phyloP scores from a whole-genome alignment of 2,888 invertebrate genomes.

The Trilocha varians region DNA sequence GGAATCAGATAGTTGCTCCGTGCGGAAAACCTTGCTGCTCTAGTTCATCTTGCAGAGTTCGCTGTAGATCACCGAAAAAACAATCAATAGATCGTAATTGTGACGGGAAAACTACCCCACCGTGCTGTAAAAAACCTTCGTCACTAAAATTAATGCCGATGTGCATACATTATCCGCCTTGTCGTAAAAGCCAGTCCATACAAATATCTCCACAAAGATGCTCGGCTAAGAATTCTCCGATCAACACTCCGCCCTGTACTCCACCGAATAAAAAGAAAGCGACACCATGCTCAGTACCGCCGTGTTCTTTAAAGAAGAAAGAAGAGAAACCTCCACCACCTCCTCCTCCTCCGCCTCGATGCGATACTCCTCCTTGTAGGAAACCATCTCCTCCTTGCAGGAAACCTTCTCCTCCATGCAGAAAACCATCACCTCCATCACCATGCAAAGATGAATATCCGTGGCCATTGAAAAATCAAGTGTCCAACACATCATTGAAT shows the following conservation, averaged over 20 bases:
- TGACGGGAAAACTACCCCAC: no score
- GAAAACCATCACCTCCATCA: slow-evolving; percentile 7
- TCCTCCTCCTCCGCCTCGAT: background rate
- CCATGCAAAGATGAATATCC: slow-evolving; percentile 1
- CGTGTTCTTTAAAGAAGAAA: background rate
- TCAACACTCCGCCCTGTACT: background rate
- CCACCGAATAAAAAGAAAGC: slow-evolving; percentile 6
- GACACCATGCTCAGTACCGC: slow-evolving; percentile 4
- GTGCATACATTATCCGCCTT: slow-evolving; percentile 6
- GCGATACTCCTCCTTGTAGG: slow-evolving; percentile 5
- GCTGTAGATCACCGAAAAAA: background rate
- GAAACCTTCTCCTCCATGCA: slow-evolving; percentile 7
- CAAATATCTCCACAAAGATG: slow-evolving; percentile 3
- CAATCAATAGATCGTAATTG: no score
- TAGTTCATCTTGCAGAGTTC: background rate
- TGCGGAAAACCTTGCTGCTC: background rate
- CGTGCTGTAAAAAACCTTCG: slow-evolving; percentile 7
- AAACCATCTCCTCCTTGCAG: no score
- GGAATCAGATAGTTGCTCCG: background rate
- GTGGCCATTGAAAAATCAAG: slow-evolving; percentile 8
- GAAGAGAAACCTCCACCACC: slow-evolving; percentile 4
- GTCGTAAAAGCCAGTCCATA: slow-evolving; percentile 3
- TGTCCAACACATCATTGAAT: slow-evolving; percentile 1
- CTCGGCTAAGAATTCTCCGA: background rate
- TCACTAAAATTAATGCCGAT: slow-evolving; percentile 7